Evolutionary conservation across 2,797 vertebrate species (phyloP).

Genomic region (Lepilemur septentrionalis): DNA sequence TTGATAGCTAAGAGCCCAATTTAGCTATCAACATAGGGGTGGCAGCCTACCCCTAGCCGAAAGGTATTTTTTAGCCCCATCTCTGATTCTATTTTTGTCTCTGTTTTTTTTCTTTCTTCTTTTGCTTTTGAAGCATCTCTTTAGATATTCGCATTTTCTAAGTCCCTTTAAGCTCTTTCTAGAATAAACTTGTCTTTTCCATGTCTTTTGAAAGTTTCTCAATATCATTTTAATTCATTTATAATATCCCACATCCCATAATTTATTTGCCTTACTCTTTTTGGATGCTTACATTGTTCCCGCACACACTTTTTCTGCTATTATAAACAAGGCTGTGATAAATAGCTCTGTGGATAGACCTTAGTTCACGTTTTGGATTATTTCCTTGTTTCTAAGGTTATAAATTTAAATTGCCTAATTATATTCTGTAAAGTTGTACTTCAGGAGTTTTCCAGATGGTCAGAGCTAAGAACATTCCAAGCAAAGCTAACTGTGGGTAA

Average conservation of each 20-base stretch:
- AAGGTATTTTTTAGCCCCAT: not conserved
- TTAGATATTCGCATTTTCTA: not conserved
- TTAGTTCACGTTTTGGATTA: not conserved
- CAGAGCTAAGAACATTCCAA: not conserved
- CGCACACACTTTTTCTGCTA: not conserved
- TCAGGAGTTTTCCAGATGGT: not conserved
- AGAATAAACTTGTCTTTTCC: not conserved
- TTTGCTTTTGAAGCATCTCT: not conserved
- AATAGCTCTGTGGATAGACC: not conserved
- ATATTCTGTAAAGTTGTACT: not conserved
- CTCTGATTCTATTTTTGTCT: not conserved
- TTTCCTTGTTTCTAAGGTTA: constrained; percentile 2
- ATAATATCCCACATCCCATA: not conserved
- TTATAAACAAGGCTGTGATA: not conserved
- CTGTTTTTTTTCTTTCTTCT: not conserved
- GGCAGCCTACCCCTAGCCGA: not conserved
- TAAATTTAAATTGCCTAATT: not conserved
- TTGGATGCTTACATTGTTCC: not conserved
- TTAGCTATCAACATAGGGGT: no score
- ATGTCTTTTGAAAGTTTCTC: not conserved
- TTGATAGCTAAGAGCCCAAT: not conserved
- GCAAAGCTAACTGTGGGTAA: not conserved
- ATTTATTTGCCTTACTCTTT: not conserved
- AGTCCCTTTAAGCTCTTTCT: not conserved
- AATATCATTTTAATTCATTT: not conserved